Evolutionary conservation across 2,888 invertebrate genomes (phyloP).

Genomic region (Allacma fusca): DNA sequence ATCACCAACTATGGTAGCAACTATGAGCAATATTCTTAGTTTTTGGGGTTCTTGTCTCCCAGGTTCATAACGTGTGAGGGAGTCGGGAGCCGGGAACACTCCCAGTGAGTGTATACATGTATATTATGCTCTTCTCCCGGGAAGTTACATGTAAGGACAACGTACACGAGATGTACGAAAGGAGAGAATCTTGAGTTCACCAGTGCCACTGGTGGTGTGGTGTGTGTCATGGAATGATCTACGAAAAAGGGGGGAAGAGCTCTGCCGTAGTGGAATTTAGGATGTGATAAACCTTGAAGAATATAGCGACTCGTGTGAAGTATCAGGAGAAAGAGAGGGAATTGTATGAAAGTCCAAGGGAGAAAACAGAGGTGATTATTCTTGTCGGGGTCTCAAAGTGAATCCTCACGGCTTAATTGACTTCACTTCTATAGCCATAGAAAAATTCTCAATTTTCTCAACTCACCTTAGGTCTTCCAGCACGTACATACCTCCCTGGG

Average conservation of each 20-base stretch:
- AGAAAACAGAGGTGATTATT: constrained; percentile 36
- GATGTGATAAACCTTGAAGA: background rate
- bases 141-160: too few species aligned
- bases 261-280: constrained; percentile 1
- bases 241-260: constrained; percentile 5
- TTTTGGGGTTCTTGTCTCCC: background rate
- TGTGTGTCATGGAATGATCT: constrained; percentile 4
- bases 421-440: constrained; percentile 30
- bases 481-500: background rate
- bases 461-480: background rate
- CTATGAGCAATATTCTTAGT: background rate
- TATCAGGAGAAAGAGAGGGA: constrained; percentile 8
- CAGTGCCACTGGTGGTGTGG: too few species aligned
- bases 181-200: too few species aligned
- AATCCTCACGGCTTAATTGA: constrained; percentile 42
- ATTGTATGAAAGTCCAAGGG: constrained; percentile 4
- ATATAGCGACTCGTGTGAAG: background rate
- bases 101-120: too few species aligned
- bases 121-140: too few species aligned
- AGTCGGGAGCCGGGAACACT: too few species aligned
- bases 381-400: constrained; percentile 29
- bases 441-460: constrained; percentile 44
- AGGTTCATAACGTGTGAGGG: background rate
- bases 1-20: constrained; percentile 9
- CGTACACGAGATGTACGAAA: too few species aligned